A percentile compares a stretch with the other conserved stretches of the same genome.
These are phyloP conservation scores for Drosophila sulfurigaster DNA, from an alignment of 1,140 invertebrate genomes.

Conservation along the genomic window DNA sequence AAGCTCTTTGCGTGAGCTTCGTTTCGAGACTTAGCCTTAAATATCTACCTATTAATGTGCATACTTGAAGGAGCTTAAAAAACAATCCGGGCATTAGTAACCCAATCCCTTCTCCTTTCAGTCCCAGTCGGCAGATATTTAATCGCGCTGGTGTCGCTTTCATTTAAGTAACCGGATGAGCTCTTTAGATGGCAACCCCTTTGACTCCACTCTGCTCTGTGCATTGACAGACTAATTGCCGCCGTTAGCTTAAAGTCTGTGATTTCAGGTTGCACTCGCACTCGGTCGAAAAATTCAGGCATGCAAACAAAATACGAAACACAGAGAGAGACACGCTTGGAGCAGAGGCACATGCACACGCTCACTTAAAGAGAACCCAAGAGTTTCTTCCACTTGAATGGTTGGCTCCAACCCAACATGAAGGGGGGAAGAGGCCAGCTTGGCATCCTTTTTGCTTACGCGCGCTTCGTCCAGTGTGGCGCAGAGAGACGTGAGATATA, in stretches of 20 bases:
- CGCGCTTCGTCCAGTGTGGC: slow-evolving; percentile 42
- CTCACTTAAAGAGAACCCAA: slow-evolving; percentile 19
- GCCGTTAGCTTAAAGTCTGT: slow-evolving; percentile 27
- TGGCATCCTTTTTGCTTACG: slow-evolving; percentile 18
- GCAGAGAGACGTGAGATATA: slow-evolving; percentile 66
- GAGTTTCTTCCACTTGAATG: slow-evolving; percentile 58
- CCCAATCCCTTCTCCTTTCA: neutral
- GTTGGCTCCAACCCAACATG: slow-evolving; percentile 12
- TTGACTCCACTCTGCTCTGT: neutral
- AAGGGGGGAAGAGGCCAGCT: slow-evolving; percentile 7
- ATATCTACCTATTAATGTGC: neutral
- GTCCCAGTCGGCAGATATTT: neutral
- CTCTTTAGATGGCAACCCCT: neutral
- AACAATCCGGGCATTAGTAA: neutral
- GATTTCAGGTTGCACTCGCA: slow-evolving; percentile 8
- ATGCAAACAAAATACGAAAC: slow-evolving; percentile 20
- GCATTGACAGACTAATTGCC: slow-evolving; percentile 24
- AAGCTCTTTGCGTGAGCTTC: neutral
- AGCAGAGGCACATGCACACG: slow-evolving; percentile 10
- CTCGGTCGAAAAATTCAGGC: slow-evolving; percentile 20
- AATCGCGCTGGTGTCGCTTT: slow-evolving; percentile 24
- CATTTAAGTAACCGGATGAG: slow-evolving; percentile 29
- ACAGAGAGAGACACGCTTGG: neutral
- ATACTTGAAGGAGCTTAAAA: neutral
- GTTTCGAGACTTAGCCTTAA: neutral